Percentiles rank a stretch among this genome's conserved stretches.
Conservation (phyloP, 2,888 invertebrate species). For the Drosophila falleni region DNA sequence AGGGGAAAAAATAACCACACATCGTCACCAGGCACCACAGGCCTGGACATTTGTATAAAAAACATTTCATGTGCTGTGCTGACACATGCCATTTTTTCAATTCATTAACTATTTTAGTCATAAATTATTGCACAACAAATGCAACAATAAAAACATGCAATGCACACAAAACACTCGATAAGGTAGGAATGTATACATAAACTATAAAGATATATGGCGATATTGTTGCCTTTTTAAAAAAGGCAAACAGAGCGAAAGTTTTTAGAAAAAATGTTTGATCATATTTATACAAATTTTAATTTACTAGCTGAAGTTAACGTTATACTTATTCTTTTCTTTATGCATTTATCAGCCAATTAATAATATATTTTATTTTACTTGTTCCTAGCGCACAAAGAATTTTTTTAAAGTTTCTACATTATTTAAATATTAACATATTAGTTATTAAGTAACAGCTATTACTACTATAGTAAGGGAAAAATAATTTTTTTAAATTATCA, state of each 20-base stretch:
- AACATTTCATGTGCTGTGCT: slow-evolving; percentile 60
- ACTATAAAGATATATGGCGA: slow-evolving; percentile 4
- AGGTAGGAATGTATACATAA: slow-evolving; percentile 5
- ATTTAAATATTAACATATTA: no score
- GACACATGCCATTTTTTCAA: slow-evolving; percentile 71
- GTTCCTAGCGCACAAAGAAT: no score
- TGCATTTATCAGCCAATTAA: no score
- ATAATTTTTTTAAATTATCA: no score
- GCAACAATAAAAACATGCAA: slow-evolving; percentile 12
- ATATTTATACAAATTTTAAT: not conserved
- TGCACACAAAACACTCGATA: slow-evolving; percentile 16
- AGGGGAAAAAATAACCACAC: slow-evolving; percentile 27
- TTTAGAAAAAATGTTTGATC: not conserved
- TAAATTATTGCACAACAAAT: slow-evolving; percentile 57
- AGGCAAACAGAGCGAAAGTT: slow-evolving; percentile 1
- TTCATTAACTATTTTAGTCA: slow-evolving; percentile 73
- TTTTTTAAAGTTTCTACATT: no score
- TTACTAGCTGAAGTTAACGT: not conserved
- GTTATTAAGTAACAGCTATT: no score
- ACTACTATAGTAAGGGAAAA: no score
- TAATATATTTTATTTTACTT: no score
- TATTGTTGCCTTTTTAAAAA: slow-evolving; percentile 3
- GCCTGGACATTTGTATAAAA: slow-evolving; percentile 56
- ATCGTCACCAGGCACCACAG: slow-evolving; percentile 50
- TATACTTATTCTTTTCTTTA: not conserved